Evolutionary conservation across 2,797 vertebrate genomes (phyloP).

Genomic region (Spinus pinus): DNA sequence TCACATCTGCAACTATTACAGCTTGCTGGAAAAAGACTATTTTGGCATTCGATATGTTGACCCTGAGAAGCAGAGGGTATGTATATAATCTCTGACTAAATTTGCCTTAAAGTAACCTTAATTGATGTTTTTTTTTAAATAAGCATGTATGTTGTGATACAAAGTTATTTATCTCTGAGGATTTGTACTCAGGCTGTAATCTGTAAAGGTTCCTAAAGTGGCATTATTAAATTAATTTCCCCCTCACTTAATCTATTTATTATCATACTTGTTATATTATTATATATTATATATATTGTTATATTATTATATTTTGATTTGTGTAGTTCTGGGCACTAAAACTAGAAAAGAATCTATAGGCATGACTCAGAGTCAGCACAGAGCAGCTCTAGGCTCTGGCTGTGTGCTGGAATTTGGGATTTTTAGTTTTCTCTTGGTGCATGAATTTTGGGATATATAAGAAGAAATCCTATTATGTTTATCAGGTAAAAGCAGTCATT

Average conservation of each 20-base stretch:
- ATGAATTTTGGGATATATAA: background rate
- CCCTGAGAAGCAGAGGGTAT: slow-evolving; percentile 95
- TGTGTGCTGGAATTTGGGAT: background rate
- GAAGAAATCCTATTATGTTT: background rate
- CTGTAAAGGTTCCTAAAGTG: background rate
- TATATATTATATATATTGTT: too few relatives aligned
- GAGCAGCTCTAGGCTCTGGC: background rate
- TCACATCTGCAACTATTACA: slow-evolving; percentile 96
- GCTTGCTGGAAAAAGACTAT: slow-evolving; percentile 96
- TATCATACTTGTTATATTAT: background rate
- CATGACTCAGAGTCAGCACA: background rate
- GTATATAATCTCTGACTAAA: slow-evolving; percentile 28
- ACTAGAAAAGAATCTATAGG: background rate
- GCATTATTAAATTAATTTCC: background rate
- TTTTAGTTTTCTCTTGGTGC: background rate
- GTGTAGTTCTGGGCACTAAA: background rate
- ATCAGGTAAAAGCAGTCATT: background rate
- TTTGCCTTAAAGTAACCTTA: background rate
- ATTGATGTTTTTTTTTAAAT: background rate
- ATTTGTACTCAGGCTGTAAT: background rate
- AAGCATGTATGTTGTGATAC: background rate
- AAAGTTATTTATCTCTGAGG: background rate
- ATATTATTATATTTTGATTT: background rate
- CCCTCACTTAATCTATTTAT: background rate
- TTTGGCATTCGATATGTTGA: slow-evolving; percentile 98